Evolutionary conservation across 1,140 invertebrate genomes (phyloP).

Genomic region (Caerostris darwini): DNA sequence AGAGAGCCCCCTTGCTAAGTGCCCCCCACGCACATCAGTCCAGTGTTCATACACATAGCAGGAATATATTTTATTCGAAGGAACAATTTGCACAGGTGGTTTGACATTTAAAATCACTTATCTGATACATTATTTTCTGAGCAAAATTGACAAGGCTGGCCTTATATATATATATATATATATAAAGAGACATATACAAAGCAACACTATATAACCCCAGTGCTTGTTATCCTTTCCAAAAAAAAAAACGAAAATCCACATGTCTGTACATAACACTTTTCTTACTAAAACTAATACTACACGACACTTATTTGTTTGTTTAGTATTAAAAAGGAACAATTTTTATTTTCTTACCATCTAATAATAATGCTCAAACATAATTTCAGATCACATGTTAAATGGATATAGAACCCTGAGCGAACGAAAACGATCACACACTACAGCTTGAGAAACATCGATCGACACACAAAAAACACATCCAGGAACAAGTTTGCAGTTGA

Average conservation of each 20-base stretch:
- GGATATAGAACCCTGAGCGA: constrained; percentile 73
- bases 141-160: constrained; percentile 76
- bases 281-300: constrained; percentile 73
- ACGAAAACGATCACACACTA: constrained; percentile 76
- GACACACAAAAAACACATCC: constrained; percentile 31
- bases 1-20: neutral
- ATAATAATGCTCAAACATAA: constrained; percentile 74
- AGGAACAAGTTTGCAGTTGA: constrained; percentile 57
- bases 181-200: constrained; percentile 64
- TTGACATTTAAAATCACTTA: constrained; percentile 72
- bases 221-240: neutral
- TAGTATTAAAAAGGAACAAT: constrained; percentile 71
- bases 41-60: constrained; percentile 30
- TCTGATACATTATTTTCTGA: constrained; percentile 57
- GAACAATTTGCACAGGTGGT: constrained; percentile 76
- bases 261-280: constrained; percentile 70
- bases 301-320: constrained; percentile 66
- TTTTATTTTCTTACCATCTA: constrained; percentile 46
- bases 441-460: constrained; percentile 70
- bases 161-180: constrained; percentile 69
- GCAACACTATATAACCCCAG: neutral
- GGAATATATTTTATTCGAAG: constrained; percentile 73
- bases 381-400: constrained; percentile 74
- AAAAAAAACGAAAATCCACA: constrained; percentile 58
- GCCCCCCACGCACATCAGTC: constrained; percentile 1